phyloP scores from a whole-genome alignment of 2,888 invertebrate genomes.

The Yponomeuta sedellus region DNA sequence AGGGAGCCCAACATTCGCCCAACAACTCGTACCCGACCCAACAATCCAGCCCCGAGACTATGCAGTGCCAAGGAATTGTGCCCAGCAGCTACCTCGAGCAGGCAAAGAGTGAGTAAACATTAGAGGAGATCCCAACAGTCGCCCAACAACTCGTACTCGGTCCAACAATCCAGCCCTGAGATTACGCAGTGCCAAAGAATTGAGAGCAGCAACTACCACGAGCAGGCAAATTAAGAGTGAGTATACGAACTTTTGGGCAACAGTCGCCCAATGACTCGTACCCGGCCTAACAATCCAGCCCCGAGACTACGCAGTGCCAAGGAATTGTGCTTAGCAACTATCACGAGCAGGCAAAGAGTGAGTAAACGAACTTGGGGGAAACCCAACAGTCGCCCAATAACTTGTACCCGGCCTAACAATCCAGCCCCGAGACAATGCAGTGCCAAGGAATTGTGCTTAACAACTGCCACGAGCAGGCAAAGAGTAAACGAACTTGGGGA shows the following conservation, averaged over 20 bases:
- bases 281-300: slow-evolving; percentile 32
- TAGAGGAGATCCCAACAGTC: no score
- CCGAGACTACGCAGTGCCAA: slow-evolving; percentile 62
- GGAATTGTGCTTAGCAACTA: background rate
- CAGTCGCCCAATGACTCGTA: slow-evolving; percentile 43
- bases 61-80: slow-evolving; percentile 27
- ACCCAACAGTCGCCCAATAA: slow-evolving; percentile 41
- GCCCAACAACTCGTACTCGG: slow-evolving; percentile 36
- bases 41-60: background rate
- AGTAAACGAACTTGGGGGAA: slow-evolving; percentile 38
- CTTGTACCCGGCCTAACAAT: slow-evolving; percentile 35
- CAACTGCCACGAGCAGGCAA: slow-evolving; percentile 28
- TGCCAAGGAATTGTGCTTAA: slow-evolving; percentile 33
- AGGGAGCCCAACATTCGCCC: slow-evolving; percentile 38
- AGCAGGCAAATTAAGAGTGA: background rate
- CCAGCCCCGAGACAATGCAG: background rate
- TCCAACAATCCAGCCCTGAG: slow-evolving; percentile 40
- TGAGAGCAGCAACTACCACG: background rate
- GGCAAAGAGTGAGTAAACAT: no score
- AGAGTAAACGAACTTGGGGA: slow-evolving; percentile 51
- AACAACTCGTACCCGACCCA: slow-evolving; percentile 39
- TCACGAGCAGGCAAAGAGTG: slow-evolving; percentile 34
- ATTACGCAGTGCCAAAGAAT: slow-evolving; percentile 53
- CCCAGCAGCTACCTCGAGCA: slow-evolving; percentile 34
- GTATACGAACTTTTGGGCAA: slow-evolving; percentile 29